Base-by-base conservation (phyloP, 2,888 invertebrate genomes). In the Nomada goodeniana region DNA sequence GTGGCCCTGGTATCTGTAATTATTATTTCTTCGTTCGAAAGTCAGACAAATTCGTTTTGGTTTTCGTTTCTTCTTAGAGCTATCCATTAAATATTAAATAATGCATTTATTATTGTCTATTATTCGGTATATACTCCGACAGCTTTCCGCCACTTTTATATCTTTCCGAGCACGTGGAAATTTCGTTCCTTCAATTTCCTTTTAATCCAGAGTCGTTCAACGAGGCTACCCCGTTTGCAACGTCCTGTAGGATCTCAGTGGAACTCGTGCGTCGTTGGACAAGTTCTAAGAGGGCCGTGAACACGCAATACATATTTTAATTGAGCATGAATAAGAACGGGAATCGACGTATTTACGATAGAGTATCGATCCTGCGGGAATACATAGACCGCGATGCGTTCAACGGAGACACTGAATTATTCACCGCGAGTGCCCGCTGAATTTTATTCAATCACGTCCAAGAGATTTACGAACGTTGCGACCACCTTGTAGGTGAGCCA, bases 371-470 rank as follows among this genome's bases (percentile, higher is more conserved):
- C 10, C 47, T 50, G 42, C 52, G 65, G 47, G 81, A 80, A 81
- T 80, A 73, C 63, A 74, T 36, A 47, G 47, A 15, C 47, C 1
- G 44, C 29, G 80, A 55, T 23, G 61, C 47, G 57, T 80, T 73
- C 73, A 11, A 80, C 47, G 18, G 53, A 36, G 63, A 78, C 36
- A 59, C 55, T 85, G 87, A 85, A 77, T 86, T 85, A 86, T 82
- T 82, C 85, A 80, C 60, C 42, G 64, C 11, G 47, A 20, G 50
- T 63, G n/a, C 76, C 67, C 60, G 75, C 80, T 80, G 85, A 86
- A 86, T 86, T 87, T 87, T 77, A 85, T 87, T 78, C 85, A 82
- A 85, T 84, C 82, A 80, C 77, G 87, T 85, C 44, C 73, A 52
- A 44, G 70, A 72, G 69, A 78, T 85, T 82, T 85, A 69, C 59